Evolutionary conservation across 2,797 vertebrate genomes (phyloP), one percentile per base, ranked within the genome.

Genomic region (Labeo calbasu): DNA sequence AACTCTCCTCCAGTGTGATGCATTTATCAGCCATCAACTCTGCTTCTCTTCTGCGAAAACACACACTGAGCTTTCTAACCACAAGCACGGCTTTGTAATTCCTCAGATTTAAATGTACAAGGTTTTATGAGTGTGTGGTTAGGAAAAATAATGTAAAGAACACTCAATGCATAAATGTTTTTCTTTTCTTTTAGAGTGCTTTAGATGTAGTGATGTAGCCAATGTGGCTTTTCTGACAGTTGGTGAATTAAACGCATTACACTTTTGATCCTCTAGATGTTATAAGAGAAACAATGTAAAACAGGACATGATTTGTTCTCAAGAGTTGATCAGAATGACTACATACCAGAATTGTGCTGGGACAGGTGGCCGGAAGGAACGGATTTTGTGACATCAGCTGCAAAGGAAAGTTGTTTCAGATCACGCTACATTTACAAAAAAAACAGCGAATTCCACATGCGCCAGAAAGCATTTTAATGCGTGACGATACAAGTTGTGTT

Each of bases 11-110:
- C 82, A 90, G 89, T 89, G 89, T 69, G 89, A 88, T 89, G 89
- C 91, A 94, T 94, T 91, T 90, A 94, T 94, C 93, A 94, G 85
- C 68, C 51, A 53, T 68, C 80, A 82, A 79, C 87, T 28, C 77
- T 46, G 43, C 66, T 36, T 61, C 78, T 75, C 70, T 82, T 79
- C n/a, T 76, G 48, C 79, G 46, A 84, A 80, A 81, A 84, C 55
- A 79, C 53, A 55, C 40, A 70, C 8, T 25, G 28, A 75, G 17
- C 40, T 63, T 83, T 23, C 21, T 73, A 86, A 79, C 48, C 36
- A 53, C 83, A 81, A 6, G 70, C 32, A n/a, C 5, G 5, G 32
- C 32, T 43, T 55, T 68, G 81, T 61, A 66, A 28, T 63, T 63
- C 28, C 73, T 63, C 76, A 36, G 14, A 63, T 71, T 63, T 55